phyloP scores from a whole-genome alignment of 2,888 invertebrate species.

The Trachelus tabidus region DNA sequence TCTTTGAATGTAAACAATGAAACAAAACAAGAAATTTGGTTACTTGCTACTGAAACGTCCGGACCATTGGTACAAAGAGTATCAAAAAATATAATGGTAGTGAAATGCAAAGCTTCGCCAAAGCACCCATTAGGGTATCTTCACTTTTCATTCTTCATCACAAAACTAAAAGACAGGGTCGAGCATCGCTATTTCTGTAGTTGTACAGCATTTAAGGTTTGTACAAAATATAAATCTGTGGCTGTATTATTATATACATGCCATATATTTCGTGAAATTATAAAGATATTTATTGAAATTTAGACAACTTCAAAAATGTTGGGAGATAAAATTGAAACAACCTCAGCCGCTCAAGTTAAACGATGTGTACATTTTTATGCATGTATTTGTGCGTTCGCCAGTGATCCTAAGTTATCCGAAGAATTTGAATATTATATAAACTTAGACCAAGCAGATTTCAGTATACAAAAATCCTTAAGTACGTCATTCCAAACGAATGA shows the following conservation, averaged over 20 bases:
- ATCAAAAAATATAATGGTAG: conserved; percentile 77
- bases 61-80: conserved; percentile 77
- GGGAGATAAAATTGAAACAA: conserved; percentile 45
- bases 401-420: conserved; percentile 71
- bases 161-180: conserved; percentile 66
- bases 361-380: conserved; percentile 79
- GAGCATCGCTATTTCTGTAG: conserved; percentile 72
- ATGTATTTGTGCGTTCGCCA: conserved; percentile 77
- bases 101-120: conserved; percentile 75
- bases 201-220: conserved; percentile 70
- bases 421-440: conserved; percentile 74
- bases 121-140: conserved; percentile 78
- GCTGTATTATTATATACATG: conserved; percentile 16
- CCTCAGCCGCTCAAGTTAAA: conserved; percentile 43
- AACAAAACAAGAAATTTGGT: conserved; percentile 72
- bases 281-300: conserved; percentile 22
- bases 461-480: conserved; percentile 43
- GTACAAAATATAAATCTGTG: neutral
- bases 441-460: conserved; percentile 62
- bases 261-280: conserved; percentile 13
- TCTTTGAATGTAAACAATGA: conserved; percentile 71
- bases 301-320: conserved; percentile 40
- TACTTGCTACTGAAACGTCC: conserved; percentile 72
- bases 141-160: conserved; percentile 73
- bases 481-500: conserved; percentile 44